Evolutionary conservation across 2,888 invertebrate genomes (phyloP), one percentile per base, ranked within the genome.

Genomic region (Eupithecia exiguata): DNA sequence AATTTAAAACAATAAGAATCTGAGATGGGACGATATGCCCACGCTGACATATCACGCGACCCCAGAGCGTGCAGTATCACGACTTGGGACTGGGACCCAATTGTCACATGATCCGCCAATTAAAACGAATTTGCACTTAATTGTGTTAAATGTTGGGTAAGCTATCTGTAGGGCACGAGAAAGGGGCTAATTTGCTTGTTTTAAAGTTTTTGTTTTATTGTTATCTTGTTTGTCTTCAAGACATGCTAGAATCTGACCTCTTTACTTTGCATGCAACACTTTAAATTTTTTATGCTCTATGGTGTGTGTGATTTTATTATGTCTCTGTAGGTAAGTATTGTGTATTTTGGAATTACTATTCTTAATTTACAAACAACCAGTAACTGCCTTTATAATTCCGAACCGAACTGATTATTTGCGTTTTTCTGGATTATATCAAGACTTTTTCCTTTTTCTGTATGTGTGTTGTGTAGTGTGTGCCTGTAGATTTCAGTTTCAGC

Each of bases 41-140:
- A 72, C 79, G 79, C 81, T 90, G 91, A 87, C 90, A 91, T 91
- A 91, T 91, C 91, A 92, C 91, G 91, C 91, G 87, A 92, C 85
- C 87, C 70, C 81, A 78, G 82, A 82, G 80, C 86, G 81, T 80
- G 79, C 74, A 68, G 80, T 83, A 83, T 82, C 82, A 77, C 76
- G 74, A 75, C 77, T 77, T 73, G 76, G 68, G 49, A 71, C 77
- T 79, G 77, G 77, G 77, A 74, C 76, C 72, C 78, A 80, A 79
- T 78, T 77, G 77, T 77, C 74, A 67, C 77, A 62, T 75, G 70
- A 74, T 80, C 75, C 72, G 77, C 81, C 76, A 81, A 81, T 81
- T 80, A 81, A 80, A 79, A 68, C 74, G 70, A 75, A 76, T 76
- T 76, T 76, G 76, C 76, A 73, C 76, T 73, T 76, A 76, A 76